phyloP scores from a whole-genome alignment of 2,113 vertebrate genomes.

The Halichoeres trimaculatus region DNA sequence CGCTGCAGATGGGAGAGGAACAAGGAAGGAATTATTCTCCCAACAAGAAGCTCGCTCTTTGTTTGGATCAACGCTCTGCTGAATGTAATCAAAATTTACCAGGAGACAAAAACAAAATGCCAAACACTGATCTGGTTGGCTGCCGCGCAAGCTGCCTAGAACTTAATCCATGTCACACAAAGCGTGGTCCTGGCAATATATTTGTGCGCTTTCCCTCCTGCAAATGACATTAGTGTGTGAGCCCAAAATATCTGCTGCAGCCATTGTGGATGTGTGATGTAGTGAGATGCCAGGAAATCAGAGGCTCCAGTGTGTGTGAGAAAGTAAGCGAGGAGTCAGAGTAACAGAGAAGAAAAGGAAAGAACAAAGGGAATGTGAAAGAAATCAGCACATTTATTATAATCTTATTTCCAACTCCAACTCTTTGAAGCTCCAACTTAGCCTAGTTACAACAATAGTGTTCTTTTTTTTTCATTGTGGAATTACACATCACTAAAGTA shows the following conservation, averaged over 20 bases:
- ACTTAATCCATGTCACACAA: slow-evolving; percentile 61
- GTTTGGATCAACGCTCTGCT: slow-evolving; percentile 63
- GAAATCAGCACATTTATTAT: slow-evolving; percentile 11
- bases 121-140: slow-evolving; percentile 48
- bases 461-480: neutral
- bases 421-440: neutral
- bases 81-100: slow-evolving; percentile 74
- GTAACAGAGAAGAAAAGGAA: slow-evolving; percentile 1
- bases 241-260: slow-evolving; percentile 54
- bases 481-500: neutral
- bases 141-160: slow-evolving; percentile 25
- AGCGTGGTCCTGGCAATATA: slow-evolving; percentile 48
- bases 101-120: slow-evolving; percentile 61
- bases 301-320: slow-evolving; percentile 35
- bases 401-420: neutral
- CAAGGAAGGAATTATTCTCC: slow-evolving; percentile 73
- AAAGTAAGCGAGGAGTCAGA: slow-evolving; percentile 6
- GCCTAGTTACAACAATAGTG: neutral
- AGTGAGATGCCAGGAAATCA: slow-evolving; percentile 63
- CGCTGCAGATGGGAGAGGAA: slow-evolving; percentile 64
- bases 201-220: slow-evolving; percentile 52
- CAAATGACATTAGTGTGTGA: slow-evolving; percentile 52
- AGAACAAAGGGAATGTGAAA: neutral
- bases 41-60: slow-evolving; percentile 64
- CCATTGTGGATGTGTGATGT: slow-evolving; percentile 42